Evolutionary conservation across 2,113 vertebrate genomes (phyloP).

Genomic region (Danionella cerebrum): DNA sequence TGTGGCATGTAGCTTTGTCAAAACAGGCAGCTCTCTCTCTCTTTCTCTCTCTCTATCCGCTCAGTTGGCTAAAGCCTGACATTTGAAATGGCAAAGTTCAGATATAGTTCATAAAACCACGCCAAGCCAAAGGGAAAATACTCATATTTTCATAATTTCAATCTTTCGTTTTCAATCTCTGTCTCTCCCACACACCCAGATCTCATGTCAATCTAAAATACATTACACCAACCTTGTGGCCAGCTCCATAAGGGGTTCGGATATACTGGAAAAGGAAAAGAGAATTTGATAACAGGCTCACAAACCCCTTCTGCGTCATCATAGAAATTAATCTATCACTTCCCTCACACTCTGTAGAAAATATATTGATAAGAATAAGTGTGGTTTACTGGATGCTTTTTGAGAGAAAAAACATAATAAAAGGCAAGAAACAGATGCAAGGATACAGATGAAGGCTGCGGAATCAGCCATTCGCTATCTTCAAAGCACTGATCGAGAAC

Average conservation of each 20-base stretch:
- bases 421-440: slow-evolving; percentile 33
- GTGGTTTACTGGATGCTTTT: slow-evolving; percentile 23
- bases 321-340: slow-evolving; percentile 22
- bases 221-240: not conserved
- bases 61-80: slow-evolving; percentile 1
- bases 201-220: not conserved
- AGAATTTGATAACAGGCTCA: not conserved
- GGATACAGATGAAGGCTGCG: slow-evolving; percentile 6
- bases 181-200: not conserved
- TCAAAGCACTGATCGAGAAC: not conserved
- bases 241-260: not conserved
- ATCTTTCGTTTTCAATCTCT: not conserved
- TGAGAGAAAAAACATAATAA: slow-evolving; percentile 5
- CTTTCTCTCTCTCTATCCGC: not conserved
- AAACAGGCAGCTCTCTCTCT: not conserved
- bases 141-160: not conserved
- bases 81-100: slow-evolving; percentile 30
- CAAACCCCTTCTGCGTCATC: slow-evolving; percentile 10
- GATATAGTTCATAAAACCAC: slow-evolving; percentile 24
- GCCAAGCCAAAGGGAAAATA: not conserved
- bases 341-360: not conserved
- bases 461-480: slow-evolving; percentile 4
- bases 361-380: slow-evolving; percentile 32
- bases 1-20: not conserved
- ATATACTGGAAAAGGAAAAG: not conserved